A percentile compares a stretch with the other conserved stretches of the same genome.
Evolutionary conservation across 2,888 invertebrate species (phyloP).

Genomic region (Sinotaia quadrata): DNA sequence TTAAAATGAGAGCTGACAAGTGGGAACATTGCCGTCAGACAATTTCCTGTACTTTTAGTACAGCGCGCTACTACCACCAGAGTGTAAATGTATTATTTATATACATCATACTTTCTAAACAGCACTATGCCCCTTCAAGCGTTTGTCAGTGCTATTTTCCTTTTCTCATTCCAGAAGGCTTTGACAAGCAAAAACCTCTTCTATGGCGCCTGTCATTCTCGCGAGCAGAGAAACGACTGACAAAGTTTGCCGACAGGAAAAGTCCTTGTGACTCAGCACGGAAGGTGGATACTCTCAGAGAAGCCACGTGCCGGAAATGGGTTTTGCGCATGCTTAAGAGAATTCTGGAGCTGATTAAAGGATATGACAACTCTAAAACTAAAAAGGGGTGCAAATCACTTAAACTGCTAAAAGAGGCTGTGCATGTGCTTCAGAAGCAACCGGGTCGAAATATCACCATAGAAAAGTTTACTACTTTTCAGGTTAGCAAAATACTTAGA

Average conservation of each 20-base stretch:
- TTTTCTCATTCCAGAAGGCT: neutral
- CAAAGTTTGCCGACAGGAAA: constrained; percentile 3
- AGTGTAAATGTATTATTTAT: no score
- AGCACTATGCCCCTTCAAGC: no score
- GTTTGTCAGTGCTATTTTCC: no score
- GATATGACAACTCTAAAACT: constrained; percentile 4
- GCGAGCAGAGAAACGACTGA: constrained; percentile 11
- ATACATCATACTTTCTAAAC: no score
- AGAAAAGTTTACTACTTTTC: constrained; percentile 15
- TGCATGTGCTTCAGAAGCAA: neutral
- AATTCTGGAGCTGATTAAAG: constrained; percentile 19
- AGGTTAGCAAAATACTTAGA: neutral
- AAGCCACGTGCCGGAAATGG: constrained; percentile 6
- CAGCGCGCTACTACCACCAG: no score
- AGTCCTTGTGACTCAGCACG: neutral
- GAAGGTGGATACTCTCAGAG: no score
- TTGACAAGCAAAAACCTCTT: neutral
- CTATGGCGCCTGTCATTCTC: constrained; percentile 26
- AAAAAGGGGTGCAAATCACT: neutral
- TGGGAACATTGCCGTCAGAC: no score
- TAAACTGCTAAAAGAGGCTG: neutral
- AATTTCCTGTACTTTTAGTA: no score
- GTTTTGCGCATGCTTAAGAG: constrained; percentile 18
- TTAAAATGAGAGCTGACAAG: no score
- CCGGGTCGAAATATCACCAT: neutral